Evolutionary conservation across 2,113 vertebrate genomes (phyloP).

Genomic region (Halichoerus grypus): DNA sequence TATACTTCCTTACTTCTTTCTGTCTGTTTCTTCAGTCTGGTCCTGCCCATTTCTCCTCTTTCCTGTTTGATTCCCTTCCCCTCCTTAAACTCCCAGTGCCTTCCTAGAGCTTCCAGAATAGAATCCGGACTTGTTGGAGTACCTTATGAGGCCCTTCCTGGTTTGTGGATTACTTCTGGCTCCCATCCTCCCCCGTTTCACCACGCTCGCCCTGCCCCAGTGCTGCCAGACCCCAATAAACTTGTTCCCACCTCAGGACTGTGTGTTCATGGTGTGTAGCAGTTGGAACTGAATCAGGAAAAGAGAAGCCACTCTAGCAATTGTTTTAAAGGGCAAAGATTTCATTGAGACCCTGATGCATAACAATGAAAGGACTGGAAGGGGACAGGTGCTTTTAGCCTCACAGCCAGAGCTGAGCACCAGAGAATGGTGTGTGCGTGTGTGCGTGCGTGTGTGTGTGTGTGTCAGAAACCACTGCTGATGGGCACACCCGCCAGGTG

Average conservation of each 20-base stretch:
- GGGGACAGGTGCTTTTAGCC: not conserved
- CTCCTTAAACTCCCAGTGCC: not conserved
- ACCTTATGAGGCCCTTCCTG: not conserved
- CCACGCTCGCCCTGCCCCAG: too few species aligned
- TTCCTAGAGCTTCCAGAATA: not conserved
- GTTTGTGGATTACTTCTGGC: not conserved
- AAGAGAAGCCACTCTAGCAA: not conserved
- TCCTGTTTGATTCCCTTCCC: not conserved
- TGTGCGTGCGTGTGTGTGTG: too few species aligned
- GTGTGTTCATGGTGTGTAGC: not conserved
- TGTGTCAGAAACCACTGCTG: not conserved
- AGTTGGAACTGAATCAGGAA: not conserved
- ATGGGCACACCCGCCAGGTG: not conserved
- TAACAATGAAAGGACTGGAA: too few species aligned
- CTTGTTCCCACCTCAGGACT: not conserved
- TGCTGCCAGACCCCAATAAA: too few species aligned
- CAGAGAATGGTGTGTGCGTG: not conserved
- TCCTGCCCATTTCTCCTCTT: not conserved
- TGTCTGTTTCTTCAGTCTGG: not conserved
- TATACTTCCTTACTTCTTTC: not conserved
- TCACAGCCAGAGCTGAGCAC: fast-evolving
- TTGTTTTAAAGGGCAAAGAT: not conserved
- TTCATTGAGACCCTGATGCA: not conserved
- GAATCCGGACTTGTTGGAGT: not conserved
- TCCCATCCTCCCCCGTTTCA: fast-evolving